These are phyloP conservation scores for Vimba vimba DNA, from an alignment of 2,113 vertebrate genomes.

Conservation along the genomic window DNA sequence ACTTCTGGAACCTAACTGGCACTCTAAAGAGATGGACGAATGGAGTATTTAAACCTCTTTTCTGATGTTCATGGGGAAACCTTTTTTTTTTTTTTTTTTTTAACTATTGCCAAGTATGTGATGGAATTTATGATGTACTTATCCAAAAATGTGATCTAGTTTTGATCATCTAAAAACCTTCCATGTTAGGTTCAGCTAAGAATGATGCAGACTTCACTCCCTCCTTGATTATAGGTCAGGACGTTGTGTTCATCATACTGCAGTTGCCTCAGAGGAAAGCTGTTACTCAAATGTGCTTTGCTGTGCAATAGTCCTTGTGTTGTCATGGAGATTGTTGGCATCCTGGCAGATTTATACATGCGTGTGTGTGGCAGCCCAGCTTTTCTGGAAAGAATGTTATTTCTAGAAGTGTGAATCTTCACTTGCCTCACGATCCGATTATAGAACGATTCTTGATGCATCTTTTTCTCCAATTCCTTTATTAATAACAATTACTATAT, in stretches of 20 bases:
- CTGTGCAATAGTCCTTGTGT: slow-evolving; percentile 55
- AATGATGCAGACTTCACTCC: background rate
- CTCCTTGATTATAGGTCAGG: slow-evolving; percentile 26
- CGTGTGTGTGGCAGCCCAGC: background rate
- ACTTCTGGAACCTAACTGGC: no score
- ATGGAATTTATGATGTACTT: slow-evolving; percentile 8
- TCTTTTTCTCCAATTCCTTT: no score
- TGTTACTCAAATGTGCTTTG: slow-evolving; percentile 52
- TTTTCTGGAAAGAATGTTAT: background rate
- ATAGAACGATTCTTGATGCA: no score
- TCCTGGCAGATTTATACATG: slow-evolving; percentile 28
- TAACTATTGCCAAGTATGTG: background rate
- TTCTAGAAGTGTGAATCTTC: background rate
- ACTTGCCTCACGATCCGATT: no score
- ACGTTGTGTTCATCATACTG: background rate
- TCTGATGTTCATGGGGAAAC: background rate
- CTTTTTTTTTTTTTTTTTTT: background rate
- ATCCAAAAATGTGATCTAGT: slow-evolving; percentile 14
- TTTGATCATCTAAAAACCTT: background rate
- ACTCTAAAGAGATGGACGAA: background rate
- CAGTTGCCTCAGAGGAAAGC: slow-evolving; percentile 37
- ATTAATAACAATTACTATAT: no score
- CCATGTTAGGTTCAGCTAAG: slow-evolving; percentile 6
- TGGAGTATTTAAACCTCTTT: background rate
- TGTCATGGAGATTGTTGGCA: slow-evolving; percentile 52